Evolutionary conservation across 2,888 invertebrate genomes (phyloP).

Genomic region (Drymonia ruficornis): DNA sequence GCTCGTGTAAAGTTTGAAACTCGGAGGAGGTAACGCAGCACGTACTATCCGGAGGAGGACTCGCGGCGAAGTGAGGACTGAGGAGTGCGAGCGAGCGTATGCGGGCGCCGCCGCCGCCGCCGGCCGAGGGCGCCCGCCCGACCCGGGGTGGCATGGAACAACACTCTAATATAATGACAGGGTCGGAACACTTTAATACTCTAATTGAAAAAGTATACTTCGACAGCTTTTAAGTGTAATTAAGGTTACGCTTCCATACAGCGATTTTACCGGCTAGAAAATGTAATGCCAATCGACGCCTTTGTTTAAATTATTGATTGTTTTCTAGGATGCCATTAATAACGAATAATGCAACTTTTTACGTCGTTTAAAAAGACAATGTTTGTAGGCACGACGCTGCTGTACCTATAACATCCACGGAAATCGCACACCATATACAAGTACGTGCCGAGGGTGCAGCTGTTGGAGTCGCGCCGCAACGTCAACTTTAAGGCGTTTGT

Average conservation of each 20-base stretch:
- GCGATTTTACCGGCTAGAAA: slow-evolving; percentile 43
- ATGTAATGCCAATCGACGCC: slow-evolving; percentile 24
- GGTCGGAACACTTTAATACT: slow-evolving; percentile 84
- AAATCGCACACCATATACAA: too few relatives aligned
- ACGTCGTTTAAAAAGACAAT: too few relatives aligned
- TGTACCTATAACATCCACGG: too few relatives aligned
- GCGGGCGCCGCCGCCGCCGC: slow-evolving; percentile 36
- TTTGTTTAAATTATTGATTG: slow-evolving; percentile 18
- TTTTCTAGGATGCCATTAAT: slow-evolving; percentile 2
- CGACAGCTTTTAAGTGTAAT: slow-evolving; percentile 77
- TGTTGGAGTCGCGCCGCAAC: too few relatives aligned
- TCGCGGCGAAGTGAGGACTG: slow-evolving; percentile 73
- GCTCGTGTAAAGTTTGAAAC: slow-evolving; percentile 78
- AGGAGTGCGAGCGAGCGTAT: slow-evolving; percentile 37
- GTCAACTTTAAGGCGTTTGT: too few relatives aligned
- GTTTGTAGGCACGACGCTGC: too few relatives aligned
- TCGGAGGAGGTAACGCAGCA: slow-evolving; percentile 31
- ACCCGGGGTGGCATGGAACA: slow-evolving; percentile 77
- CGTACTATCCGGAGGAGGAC: slow-evolving; percentile 53
- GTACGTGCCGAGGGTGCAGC: too few relatives aligned
- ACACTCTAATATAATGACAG: slow-evolving; percentile 85
- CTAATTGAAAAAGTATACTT: slow-evolving; percentile 84
- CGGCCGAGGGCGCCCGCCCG: slow-evolving; percentile 58
- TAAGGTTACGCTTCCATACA: slow-evolving; percentile 65
- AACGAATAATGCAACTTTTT: neutral